Conservation (phyloP, 1,140 invertebrate species). For the Drosophila eugracilis region DNA sequence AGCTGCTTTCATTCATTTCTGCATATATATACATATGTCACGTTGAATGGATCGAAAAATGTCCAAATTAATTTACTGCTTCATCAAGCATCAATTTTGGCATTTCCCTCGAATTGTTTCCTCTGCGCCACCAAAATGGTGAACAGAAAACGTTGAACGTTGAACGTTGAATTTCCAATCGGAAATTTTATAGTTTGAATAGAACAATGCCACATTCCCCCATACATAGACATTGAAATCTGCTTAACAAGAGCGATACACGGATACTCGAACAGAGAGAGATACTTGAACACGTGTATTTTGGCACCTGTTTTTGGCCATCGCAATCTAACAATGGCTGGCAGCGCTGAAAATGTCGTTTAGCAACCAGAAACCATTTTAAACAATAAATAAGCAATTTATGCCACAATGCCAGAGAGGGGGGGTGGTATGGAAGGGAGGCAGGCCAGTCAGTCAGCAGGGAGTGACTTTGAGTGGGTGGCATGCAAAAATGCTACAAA, state of each 20-base stretch:
- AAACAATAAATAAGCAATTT: constrained; percentile 83
- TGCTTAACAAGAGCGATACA: constrained; percentile 24
- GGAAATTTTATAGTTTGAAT: constrained; percentile 38
- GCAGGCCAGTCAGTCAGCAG: neutral
- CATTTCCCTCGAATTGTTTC: constrained; percentile 37
- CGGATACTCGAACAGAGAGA: constrained; percentile 7
- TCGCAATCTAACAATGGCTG: constrained; percentile 35
- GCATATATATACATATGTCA: constrained; percentile 12
- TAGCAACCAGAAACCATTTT: constrained; percentile 69
- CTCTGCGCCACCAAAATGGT: constrained; percentile 35
- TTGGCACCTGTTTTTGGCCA: constrained; percentile 39
- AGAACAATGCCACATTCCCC: constrained; percentile 23
- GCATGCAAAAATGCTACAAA: constrained; percentile 59
- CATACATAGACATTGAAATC: constrained; percentile 11
- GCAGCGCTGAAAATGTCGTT: constrained; percentile 64
- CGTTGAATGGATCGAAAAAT: constrained; percentile 43
- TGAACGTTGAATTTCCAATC: constrained; percentile 23
- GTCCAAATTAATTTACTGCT: constrained; percentile 55
- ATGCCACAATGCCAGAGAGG: constrained; percentile 43
- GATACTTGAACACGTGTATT: constrained; percentile 35
- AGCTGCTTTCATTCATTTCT: constrained; percentile 4
- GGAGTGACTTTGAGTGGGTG: constrained; percentile 31
- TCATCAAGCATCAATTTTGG: constrained; percentile 50
- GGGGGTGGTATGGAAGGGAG: neutral
- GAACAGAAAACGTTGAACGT: no score